Evolutionary conservation across 2,797 vertebrate species (phyloP).

Genomic region (Gorsachius magnificus): DNA sequence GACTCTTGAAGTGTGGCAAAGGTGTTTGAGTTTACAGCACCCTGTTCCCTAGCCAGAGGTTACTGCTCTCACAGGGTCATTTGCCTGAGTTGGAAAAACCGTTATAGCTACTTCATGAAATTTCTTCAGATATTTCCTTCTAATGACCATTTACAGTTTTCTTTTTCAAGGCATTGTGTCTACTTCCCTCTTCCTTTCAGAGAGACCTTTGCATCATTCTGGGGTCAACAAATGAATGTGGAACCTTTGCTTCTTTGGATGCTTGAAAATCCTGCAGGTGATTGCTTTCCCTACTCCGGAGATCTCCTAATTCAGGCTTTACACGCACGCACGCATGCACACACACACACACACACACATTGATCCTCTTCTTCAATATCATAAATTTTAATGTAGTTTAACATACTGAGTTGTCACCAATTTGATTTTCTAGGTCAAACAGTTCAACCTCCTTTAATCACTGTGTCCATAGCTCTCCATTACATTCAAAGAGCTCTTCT

Average conservation of each 20-base stretch:
- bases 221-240: background rate
- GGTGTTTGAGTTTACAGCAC: background rate
- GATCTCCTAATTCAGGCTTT: background rate
- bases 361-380: slow-evolving; percentile 43
- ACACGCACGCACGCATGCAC: background rate
- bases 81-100: background rate
- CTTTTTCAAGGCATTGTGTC: background rate
- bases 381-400: slow-evolving; percentile 71
- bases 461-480: slow-evolving; percentile 31
- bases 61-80: background rate
- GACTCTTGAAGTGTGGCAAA: slow-evolving; percentile 21
- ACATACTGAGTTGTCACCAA: slow-evolving; percentile 52
- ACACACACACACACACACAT: background rate
- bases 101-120: background rate
- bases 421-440: slow-evolving; percentile 61
- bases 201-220: background rate
- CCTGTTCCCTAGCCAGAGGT: background rate
- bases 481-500: slow-evolving; percentile 8
- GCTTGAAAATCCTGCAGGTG: background rate
- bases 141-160: slow-evolving; percentile 38
- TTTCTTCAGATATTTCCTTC: slow-evolving; percentile 12
- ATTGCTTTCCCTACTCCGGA: background rate
- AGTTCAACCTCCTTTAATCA: slow-evolving; percentile 66
- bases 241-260: background rate
- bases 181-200: background rate